These are phyloP conservation scores for Bombus confusus DNA, from an alignment of 1,140 invertebrate species.

Conservation along the genomic window DNA sequence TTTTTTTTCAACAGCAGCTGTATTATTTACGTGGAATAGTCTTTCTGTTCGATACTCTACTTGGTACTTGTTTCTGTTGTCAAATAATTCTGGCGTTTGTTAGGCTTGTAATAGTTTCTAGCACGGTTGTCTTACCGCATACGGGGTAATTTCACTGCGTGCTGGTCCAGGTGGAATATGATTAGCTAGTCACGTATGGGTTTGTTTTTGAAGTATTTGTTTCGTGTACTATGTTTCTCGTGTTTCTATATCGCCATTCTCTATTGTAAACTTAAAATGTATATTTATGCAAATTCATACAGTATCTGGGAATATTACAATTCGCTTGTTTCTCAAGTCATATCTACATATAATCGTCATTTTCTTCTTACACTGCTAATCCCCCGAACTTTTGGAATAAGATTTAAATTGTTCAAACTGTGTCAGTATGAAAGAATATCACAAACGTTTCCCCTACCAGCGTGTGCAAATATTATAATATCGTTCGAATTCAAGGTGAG, in stretches of 20 bases:
- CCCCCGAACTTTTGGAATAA: neutral
- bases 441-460: neutral
- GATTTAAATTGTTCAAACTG: neutral
- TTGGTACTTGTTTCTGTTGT: neutral
- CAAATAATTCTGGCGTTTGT: neutral
- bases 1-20: neutral
- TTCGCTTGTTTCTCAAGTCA: neutral
- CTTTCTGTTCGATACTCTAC: neutral
- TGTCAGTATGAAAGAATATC: neutral
- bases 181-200: too few species aligned
- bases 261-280: too few species aligned
- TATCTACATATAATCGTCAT: too few species aligned
- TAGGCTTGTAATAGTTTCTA: neutral
- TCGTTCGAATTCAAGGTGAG: constrained; percentile 21
- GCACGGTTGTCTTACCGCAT: neutral
- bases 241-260: neutral
- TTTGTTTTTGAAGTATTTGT: neutral
- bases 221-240: neutral
- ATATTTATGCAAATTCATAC: neutral
- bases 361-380: neutral
- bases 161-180: too few species aligned
- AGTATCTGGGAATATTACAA: neutral
- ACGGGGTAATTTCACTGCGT: neutral
- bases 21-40: neutral
- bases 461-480: constrained; percentile 72